A percentile compares a stretch with the other conserved stretches of the same genome.
Evolutionary conservation across 1,140 invertebrate species (phyloP).

Genomic region (Meloidogyne chitwoodi): DNA sequence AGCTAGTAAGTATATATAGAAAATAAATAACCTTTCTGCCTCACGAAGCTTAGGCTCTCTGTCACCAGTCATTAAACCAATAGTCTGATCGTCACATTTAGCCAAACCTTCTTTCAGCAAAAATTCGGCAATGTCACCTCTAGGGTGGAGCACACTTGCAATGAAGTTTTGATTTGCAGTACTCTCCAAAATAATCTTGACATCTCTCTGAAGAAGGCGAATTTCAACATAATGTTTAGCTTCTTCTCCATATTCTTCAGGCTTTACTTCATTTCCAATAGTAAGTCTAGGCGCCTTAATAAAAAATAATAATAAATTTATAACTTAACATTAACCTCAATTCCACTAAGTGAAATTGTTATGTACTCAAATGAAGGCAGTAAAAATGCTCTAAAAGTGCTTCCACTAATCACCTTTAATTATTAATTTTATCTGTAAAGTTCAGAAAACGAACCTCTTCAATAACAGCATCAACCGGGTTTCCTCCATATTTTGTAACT

Average conservation of each 20-base stretch:
- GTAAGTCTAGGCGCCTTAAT: constrained; percentile 66
- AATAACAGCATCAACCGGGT: constrained; percentile 69
- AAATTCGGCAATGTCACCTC: constrained; percentile 88
- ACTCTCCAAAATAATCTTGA: constrained; percentile 84
- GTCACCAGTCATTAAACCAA: constrained; percentile 76
- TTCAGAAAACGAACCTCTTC: constrained; percentile 68
- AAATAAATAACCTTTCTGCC: constrained; percentile 69
- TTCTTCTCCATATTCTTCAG: constrained; percentile 72
- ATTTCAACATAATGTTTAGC: constrained; percentile 85
- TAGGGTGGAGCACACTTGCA: constrained; percentile 87
- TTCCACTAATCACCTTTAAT: constrained; percentile 91
- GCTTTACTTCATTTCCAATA: constrained; percentile 68
- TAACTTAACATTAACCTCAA: constrained; percentile 63
- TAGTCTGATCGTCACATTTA: constrained; percentile 85
- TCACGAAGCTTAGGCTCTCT: constrained; percentile 77
- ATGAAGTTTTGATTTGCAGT: constrained; percentile 83
- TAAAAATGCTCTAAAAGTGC: constrained; percentile 82
- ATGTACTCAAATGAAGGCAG: constrained; percentile 79
- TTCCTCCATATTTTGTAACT: constrained; percentile 74
- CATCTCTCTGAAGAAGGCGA: constrained; percentile 82
- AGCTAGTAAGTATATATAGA: not conserved
- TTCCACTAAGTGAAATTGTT: constrained; percentile 88
- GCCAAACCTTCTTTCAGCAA: constrained; percentile 86
- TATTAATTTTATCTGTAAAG: no score
- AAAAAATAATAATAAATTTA: not conserved